Percentiles rank a stretch among this genome's conserved stretches.
Conservation (phyloP, 2,797 vertebrate genomes). For the Sylvia borin region DNA sequence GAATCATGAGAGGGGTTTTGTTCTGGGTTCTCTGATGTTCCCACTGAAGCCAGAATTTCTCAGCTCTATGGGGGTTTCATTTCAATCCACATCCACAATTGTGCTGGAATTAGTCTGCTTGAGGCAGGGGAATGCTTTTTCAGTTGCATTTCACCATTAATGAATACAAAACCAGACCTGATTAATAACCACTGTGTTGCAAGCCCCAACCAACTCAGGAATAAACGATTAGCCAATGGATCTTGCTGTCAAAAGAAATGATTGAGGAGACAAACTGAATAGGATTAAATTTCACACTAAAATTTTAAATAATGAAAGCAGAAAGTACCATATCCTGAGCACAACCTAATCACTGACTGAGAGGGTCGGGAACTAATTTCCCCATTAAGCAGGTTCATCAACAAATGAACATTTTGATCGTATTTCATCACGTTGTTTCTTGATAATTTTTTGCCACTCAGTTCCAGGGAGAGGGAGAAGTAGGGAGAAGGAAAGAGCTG, state of each 20-base stretch:
- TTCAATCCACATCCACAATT: background rate
- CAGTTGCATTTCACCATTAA: background rate
- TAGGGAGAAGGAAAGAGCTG: background rate
- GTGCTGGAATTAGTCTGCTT: background rate
- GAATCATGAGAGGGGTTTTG: background rate
- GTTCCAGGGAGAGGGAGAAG: background rate
- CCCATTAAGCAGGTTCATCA: background rate
- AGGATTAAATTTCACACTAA: background rate
- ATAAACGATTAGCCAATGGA: conserved; percentile 38
- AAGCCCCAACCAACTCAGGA: background rate
- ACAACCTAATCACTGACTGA: background rate
- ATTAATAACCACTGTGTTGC: conserved; percentile 22
- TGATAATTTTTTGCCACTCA: background rate
- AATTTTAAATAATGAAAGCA: background rate
- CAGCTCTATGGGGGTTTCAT: background rate
- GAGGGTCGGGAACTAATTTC: background rate
- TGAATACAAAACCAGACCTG: background rate
- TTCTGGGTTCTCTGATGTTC: background rate
- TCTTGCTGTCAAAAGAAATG: conserved; percentile 28
- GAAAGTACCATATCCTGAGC: background rate
- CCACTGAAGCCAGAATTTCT: background rate
- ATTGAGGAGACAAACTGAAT: conserved; percentile 6
- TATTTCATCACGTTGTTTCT: background rate
- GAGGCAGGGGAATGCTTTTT: background rate
- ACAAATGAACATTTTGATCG: background rate